phyloP scores from a whole-genome alignment of 2,797 vertebrate genomes.

The Poeciliopsis paucimaculata region DNA sequence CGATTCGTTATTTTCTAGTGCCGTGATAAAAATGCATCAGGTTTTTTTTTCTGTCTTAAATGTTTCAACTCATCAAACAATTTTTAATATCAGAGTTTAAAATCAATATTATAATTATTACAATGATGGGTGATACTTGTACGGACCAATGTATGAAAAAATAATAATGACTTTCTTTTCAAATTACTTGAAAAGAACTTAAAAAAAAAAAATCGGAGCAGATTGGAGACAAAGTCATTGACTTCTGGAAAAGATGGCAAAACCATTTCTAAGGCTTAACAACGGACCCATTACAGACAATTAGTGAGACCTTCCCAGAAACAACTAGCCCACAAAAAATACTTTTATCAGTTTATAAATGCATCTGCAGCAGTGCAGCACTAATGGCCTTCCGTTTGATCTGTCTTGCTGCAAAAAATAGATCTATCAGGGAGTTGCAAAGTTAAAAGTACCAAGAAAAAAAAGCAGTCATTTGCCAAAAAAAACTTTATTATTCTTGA shows the following conservation, averaged over 20 bases:
- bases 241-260: neutral
- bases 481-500: neutral
- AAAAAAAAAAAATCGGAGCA: neutral
- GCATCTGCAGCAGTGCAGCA: neutral
- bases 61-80: neutral
- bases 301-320: neutral
- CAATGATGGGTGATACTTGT: neutral
- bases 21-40: neutral
- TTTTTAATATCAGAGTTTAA: neutral
- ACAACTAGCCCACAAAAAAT: neutral
- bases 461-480: neutral
- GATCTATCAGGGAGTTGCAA: neutral
- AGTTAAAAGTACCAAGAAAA: neutral
- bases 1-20: slow-evolving; percentile 10
- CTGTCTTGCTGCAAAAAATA: neutral
- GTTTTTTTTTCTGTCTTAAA: slow-evolving; percentile 17
- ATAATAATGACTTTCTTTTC: no score
- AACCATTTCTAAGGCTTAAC: neutral
- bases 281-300: neutral
- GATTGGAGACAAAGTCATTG: neutral
- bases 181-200: neutral
- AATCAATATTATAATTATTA: neutral
- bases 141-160: neutral
- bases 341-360: neutral
- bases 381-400: neutral